Percentiles rank a stretch among this genome's conserved stretches.
Conservation (phyloP, 1,140 invertebrate species). For the Bombus superbus region DNA sequence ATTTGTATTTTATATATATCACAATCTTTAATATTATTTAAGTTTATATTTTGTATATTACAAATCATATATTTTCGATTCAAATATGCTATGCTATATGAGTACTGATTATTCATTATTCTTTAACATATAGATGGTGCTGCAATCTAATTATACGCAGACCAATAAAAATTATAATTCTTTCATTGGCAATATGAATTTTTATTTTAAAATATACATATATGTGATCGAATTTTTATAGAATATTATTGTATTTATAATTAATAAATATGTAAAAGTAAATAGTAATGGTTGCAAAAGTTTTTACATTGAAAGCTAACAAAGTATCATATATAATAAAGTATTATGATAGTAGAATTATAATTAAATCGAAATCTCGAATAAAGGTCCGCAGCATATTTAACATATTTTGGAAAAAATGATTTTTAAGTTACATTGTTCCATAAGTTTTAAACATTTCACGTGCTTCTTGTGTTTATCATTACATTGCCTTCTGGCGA, state of each 20-base stretch:
- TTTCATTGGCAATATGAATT: neutral
- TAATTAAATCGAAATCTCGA: too few species aligned
- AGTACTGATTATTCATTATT: neutral
- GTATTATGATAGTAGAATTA: neutral
- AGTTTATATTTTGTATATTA: neutral
- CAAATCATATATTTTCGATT: neutral
- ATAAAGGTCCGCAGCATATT: too few species aligned
- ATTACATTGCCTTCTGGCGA: too few species aligned
- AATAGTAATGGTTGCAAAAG: neutral
- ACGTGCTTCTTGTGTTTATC: too few species aligned
- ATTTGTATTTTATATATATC: neutral
- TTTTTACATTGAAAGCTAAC: neutral
- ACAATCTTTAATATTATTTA: neutral
- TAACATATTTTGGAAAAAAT: too few species aligned
- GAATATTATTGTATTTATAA: neutral
- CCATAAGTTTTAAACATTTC: too few species aligned
- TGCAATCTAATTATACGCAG: neutral
- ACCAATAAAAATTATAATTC: neutral
- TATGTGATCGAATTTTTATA: neutral
- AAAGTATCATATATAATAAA: neutral
- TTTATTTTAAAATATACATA: neutral
- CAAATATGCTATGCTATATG: neutral
- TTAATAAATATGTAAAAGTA: neutral
- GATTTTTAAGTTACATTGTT: too few species aligned
- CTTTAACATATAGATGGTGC: neutral